A percentile compares a stretch with the other conserved stretches of the same genome.
phyloP scores from a whole-genome alignment of 1,140 invertebrate genomes.

The Mesaphorura yosii region DNA sequence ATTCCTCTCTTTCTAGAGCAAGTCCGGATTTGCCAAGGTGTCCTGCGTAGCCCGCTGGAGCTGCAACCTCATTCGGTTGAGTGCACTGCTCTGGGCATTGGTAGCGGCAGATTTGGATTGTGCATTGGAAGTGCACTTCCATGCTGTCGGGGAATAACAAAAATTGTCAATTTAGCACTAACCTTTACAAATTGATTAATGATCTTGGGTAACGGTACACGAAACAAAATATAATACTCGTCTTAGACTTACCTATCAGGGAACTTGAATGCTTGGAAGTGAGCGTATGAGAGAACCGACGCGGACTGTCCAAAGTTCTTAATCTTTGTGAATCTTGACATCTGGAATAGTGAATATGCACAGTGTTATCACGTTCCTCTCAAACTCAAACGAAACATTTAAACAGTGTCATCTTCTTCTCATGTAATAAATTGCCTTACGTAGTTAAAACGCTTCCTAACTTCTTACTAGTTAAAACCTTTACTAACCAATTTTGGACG shows the following conservation, averaged over 20 bases:
- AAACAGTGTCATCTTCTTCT: too few species aligned
- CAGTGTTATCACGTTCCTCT: too few species aligned
- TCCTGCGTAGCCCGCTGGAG: conserved; percentile 47
- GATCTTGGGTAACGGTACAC: too few species aligned
- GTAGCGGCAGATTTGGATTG: conserved; percentile 85
- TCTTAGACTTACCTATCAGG: too few species aligned
- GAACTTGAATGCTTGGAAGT: conserved; percentile 64
- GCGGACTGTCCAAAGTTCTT: conserved; percentile 89
- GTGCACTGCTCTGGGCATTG: conserved; percentile 73
- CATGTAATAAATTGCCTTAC: too few species aligned
- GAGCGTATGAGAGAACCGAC: conserved; percentile 45
- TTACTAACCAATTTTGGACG: conserved; percentile 57
- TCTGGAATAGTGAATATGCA: too few species aligned
- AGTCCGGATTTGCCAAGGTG: conserved; percentile 27
- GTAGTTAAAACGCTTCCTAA: neutral
- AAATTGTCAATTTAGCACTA: too few species aligned
- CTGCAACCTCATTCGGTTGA: conserved; percentile 55
- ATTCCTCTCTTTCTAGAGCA: conserved; percentile 28
- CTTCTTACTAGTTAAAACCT: neutral
- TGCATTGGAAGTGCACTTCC: conserved; percentile 93
- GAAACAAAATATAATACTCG: too few species aligned
- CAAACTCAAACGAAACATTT: too few species aligned
- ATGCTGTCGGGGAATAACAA: conserved; percentile 77
- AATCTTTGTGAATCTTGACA: conserved; percentile 88
- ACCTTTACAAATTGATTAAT: too few species aligned